A percentile compares a stretch with the other conserved stretches of the same genome.
These are phyloP conservation scores for Pitangus sulphuratus DNA, from an alignment of 2,797 vertebrate species.

Conservation along the genomic window DNA sequence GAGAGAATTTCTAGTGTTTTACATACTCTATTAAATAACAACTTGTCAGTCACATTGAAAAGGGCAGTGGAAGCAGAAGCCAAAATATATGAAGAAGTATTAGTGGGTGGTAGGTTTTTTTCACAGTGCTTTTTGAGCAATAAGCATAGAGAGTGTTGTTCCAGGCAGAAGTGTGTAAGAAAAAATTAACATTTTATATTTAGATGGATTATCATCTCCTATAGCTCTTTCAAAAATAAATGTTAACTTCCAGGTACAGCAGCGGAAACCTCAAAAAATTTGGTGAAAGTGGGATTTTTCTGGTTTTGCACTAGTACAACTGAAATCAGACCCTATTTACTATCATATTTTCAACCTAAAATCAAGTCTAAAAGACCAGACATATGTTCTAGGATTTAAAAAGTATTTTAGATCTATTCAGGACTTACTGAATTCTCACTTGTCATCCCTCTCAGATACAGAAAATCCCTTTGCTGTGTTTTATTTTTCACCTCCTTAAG, in stretches of 20 bases:
- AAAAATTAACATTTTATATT: neutral
- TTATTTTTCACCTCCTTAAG: neutral
- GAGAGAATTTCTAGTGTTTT: neutral
- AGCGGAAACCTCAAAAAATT: neutral
- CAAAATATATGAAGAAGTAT: neutral
- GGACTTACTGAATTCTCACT: neutral
- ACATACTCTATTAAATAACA: neutral
- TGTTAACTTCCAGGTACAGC: neutral
- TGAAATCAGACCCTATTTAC: neutral
- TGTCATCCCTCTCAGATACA: neutral
- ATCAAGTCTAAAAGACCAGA: neutral
- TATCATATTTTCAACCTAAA: neutral
- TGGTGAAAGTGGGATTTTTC: neutral
- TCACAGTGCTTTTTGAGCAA: neutral
- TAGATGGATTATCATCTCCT: neutral
- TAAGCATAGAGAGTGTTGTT: neutral
- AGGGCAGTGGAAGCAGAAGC: neutral
- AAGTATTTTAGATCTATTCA: neutral
- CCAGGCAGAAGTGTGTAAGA: neutral
- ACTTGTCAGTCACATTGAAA: neutral
- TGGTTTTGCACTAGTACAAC: neutral
- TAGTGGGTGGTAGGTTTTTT: neutral
- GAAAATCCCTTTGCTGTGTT: neutral
- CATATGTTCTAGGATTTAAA: neutral
- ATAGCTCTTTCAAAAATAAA: neutral